phyloP scores from a whole-genome alignment of 2,113 vertebrate species.

The Chrysochloris asiatica region DNA sequence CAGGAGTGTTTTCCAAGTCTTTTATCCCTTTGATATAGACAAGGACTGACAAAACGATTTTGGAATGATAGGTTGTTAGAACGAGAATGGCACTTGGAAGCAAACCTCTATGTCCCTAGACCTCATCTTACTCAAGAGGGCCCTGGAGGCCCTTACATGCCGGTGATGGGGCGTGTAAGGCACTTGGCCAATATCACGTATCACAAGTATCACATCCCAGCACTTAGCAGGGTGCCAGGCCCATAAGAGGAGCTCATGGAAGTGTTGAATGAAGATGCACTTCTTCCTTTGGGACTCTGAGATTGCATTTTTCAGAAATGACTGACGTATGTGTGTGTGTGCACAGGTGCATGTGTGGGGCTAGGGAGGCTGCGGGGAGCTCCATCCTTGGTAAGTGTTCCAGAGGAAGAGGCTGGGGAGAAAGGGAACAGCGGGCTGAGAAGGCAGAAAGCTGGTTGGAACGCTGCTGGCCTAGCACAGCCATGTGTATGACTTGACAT shows the following conservation, averaged over 20 bases:
- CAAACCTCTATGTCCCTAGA: background rate
- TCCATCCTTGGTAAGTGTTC: background rate
- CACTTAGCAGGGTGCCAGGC: background rate
- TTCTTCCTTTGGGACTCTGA: background rate
- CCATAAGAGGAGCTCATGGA: background rate
- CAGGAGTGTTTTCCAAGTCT: background rate
- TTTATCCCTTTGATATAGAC: background rate
- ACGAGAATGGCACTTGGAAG: background rate
- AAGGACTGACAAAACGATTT: background rate
- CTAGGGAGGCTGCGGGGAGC: no score
- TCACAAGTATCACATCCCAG: background rate
- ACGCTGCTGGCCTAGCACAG: background rate
- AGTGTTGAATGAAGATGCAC: background rate
- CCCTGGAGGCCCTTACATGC: background rate
- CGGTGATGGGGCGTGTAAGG: background rate
- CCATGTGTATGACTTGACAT: background rate
- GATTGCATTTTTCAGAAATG: background rate
- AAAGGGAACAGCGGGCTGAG: background rate
- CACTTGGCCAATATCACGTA: rapidly evolving
- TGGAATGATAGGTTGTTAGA: background rate
- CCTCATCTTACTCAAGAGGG: background rate
- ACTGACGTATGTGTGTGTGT: background rate
- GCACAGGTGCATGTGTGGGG: background rate
- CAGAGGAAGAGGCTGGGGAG: background rate
- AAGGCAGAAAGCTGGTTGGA: background rate